Conservation (phyloP, 2,797 vertebrate genomes). For the Myotis vivesi region DNA sequence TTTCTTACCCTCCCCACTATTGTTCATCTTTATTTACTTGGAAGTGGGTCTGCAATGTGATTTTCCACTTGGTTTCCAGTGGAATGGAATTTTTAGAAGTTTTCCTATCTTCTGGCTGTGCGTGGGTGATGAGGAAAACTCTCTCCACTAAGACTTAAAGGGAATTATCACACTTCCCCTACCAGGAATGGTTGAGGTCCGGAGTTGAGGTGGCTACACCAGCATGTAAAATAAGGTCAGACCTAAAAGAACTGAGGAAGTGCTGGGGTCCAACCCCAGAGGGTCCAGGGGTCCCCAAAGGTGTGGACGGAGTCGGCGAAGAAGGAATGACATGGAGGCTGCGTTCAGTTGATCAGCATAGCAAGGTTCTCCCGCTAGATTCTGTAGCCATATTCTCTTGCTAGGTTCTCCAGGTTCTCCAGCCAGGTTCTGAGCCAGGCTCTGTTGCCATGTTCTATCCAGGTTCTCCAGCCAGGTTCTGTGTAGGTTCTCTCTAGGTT, state of each 20-base stretch:
- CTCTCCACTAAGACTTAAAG: neutral
- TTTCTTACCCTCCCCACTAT: neutral
- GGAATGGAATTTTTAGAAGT: conserved; percentile 59
- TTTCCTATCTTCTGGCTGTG: conserved; percentile 22
- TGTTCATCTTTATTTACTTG: conserved; percentile 52
- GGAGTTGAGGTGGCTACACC: neutral
- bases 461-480: no score
- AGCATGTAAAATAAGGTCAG: neutral
- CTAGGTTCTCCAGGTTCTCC: no score
- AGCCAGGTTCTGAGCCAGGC: no score
- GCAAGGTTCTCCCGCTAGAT: no score
- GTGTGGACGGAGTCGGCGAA: no score
- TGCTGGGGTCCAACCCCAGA: no score
- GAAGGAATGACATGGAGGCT: no score
- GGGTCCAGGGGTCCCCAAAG: no score
- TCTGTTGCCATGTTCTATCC: no score
- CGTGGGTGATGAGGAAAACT: conserved; percentile 28
- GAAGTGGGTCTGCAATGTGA: conserved; percentile 44
- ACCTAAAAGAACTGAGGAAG: neutral
- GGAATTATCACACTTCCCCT: neutral
- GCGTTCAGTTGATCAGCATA: no score
- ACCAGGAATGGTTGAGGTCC: neutral
- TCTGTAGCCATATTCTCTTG: no score
- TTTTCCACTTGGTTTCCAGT: conserved; percentile 67
- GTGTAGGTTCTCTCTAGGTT: no score